These are phyloP conservation scores for Xyrichtys novacula DNA, from an alignment of 2,797 vertebrate species.

Conservation along the genomic window DNA sequence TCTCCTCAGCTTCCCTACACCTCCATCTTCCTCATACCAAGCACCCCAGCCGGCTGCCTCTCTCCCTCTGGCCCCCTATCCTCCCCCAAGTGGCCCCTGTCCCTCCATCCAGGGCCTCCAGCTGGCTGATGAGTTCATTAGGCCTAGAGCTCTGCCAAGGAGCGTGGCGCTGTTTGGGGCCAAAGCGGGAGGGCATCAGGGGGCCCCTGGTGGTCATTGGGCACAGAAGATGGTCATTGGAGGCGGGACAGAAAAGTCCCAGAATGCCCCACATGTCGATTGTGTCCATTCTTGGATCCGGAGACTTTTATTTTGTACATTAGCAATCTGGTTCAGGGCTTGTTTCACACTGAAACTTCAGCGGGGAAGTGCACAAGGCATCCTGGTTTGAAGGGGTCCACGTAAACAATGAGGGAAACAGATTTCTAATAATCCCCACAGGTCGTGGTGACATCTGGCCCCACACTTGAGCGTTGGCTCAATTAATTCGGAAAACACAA, in stretches of 20 bases:
- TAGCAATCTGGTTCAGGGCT: constrained; percentile 79
- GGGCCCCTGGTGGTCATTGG: constrained; percentile 78
- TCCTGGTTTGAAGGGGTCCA: constrained; percentile 70
- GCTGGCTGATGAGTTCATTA: constrained; percentile 89
- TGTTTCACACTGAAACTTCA: constrained; percentile 63
- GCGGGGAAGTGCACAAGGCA: constrained; percentile 47
- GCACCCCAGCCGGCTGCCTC: constrained; percentile 31
- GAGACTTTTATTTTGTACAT: constrained; percentile 73
- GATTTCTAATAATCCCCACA: constrained; percentile 85
- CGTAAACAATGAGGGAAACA: constrained; percentile 81
- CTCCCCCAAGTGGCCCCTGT: constrained; percentile 62
- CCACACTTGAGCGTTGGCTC: constrained; percentile 76
- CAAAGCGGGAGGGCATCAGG: constrained; percentile 78
- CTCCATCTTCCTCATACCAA: constrained; percentile 50
- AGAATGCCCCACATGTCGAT: constrained; percentile 73
- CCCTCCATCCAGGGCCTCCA: constrained; percentile 79
- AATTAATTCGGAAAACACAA: constrained; percentile 84
- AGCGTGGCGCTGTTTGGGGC: constrained; percentile 70
- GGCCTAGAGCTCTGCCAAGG: constrained; percentile 82
- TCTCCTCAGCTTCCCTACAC: constrained; percentile 46
- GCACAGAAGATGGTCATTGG: constrained; percentile 70
- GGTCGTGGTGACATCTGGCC: constrained; percentile 84
- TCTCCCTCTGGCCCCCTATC: constrained; percentile 50
- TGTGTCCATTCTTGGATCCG: constrained; percentile 61
- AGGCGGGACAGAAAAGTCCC: constrained; percentile 74